Conservation (phyloP, 2,113 vertebrate genomes). For the Aleadryas rufinucha region DNA sequence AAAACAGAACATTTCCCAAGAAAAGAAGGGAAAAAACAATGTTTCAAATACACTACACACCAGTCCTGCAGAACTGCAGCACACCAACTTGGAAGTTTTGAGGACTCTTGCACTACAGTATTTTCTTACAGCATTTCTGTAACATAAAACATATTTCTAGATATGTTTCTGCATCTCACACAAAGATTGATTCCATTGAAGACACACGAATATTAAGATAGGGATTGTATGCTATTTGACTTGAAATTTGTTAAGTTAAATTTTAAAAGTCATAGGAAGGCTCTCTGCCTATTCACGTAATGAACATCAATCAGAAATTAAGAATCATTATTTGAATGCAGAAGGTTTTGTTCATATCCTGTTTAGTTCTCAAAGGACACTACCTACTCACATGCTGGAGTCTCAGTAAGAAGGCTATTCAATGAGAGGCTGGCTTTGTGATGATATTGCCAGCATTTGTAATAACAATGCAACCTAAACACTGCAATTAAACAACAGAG, state of each 20-base stretch:
- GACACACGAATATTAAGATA: background rate
- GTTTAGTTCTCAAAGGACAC: conserved; percentile 41
- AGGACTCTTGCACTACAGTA: background rate
- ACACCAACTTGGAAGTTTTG: background rate
- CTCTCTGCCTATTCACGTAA: conserved; percentile 3
- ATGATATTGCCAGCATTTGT: conserved; percentile 59
- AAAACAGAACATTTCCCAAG: background rate
- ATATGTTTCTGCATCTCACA: background rate
- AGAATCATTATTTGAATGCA: conserved; percentile 50
- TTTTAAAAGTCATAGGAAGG: conserved; percentile 33
- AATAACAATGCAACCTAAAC: conserved; percentile 62
- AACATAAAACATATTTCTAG: background rate
- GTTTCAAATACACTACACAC: background rate
- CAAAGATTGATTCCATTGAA: background rate
- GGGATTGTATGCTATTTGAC: background rate
- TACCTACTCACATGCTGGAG: conserved; percentile 70
- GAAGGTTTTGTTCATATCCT: background rate
- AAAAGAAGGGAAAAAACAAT: background rate
- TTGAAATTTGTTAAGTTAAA: conserved; percentile 49
- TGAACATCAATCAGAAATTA: conserved; percentile 49
- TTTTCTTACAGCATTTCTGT: background rate
- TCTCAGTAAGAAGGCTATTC: conserved; percentile 58
- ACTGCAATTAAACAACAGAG: conserved; percentile 64
- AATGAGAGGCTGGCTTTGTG: conserved; percentile 59
- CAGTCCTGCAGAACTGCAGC: background rate